Conservation (phyloP, 2,113 vertebrate species). For the Oncorhynchus tshawytscha region DNA sequence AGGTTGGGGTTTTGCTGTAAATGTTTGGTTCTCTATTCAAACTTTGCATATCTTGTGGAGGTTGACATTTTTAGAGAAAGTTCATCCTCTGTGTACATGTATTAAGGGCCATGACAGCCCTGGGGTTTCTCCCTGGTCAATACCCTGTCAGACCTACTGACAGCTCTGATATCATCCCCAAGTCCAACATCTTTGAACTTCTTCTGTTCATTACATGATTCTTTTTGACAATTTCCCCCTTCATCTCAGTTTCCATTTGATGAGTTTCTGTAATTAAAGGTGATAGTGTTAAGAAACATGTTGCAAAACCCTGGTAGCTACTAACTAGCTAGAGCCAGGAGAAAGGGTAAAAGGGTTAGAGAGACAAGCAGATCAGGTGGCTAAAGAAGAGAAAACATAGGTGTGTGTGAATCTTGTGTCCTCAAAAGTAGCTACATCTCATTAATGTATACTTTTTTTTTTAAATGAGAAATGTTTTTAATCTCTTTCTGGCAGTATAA, state of each 20-base stretch:
- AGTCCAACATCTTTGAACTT: too few species aligned
- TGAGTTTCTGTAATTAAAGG: not conserved
- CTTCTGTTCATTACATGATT: too few species aligned
- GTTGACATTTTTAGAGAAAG: conserved; percentile 63
- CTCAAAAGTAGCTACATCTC: too few species aligned
- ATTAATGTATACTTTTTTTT: too few species aligned
- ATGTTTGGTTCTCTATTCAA: not conserved
- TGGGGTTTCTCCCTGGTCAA: conserved; percentile 43
- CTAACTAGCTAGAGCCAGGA: not conserved
- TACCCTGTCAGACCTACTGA: not conserved
- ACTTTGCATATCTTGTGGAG: conserved; percentile 7
- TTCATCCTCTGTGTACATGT: conserved; percentile 3
- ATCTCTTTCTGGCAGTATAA: too few species aligned
- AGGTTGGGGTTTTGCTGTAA: not conserved
- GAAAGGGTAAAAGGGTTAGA: too few species aligned
- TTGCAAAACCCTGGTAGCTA: too few species aligned
- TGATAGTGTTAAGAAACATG: not conserved
- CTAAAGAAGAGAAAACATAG: conserved; percentile 22
- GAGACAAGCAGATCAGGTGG: too few species aligned
- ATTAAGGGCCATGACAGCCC: not conserved
- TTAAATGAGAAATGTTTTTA: too few species aligned
- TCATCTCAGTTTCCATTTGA: not conserved
- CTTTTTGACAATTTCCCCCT: not conserved
- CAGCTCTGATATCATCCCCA: not conserved
- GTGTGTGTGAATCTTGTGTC: not conserved